Evolutionary conservation across 2,888 invertebrate species (phyloP).

Genomic region (Digitonthophagus gazella): DNA sequence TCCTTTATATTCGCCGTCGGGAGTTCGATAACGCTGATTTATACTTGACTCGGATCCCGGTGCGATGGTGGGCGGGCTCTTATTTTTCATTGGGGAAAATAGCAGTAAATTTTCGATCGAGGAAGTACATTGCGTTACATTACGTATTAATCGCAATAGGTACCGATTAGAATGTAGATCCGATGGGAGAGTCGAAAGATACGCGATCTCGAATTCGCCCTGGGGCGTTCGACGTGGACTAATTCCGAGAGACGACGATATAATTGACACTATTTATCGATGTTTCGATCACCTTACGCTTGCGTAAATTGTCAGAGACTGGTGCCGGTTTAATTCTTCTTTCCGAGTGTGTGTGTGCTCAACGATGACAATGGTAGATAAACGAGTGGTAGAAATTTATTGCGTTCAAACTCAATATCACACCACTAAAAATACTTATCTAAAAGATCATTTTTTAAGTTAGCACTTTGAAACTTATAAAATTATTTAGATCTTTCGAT

Average conservation of each 20-base stretch:
- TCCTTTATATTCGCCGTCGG: too few species aligned
- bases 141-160: too few species aligned
- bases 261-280: neutral
- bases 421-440: too few species aligned
- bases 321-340: neutral
- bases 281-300: neutral
- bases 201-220: neutral
- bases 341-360: neutral
- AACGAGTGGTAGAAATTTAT: too few species aligned
- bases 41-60: too few species aligned
- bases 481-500: too few species aligned
- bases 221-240: neutral
- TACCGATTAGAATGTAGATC: too few species aligned
- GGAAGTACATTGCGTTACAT: neutral
- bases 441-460: too few species aligned
- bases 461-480: too few species aligned
- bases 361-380: neutral
- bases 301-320: neutral
- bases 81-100: neutral
- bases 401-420: too few species aligned
- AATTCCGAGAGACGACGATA: neutral
- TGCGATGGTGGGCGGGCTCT: too few species aligned
- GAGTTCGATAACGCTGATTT: neutral
- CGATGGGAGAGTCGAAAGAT: neutral
- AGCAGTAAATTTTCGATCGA: neutral